Conservation (phyloP, 2,797 vertebrate species). For the Lepus townsendii region DNA sequence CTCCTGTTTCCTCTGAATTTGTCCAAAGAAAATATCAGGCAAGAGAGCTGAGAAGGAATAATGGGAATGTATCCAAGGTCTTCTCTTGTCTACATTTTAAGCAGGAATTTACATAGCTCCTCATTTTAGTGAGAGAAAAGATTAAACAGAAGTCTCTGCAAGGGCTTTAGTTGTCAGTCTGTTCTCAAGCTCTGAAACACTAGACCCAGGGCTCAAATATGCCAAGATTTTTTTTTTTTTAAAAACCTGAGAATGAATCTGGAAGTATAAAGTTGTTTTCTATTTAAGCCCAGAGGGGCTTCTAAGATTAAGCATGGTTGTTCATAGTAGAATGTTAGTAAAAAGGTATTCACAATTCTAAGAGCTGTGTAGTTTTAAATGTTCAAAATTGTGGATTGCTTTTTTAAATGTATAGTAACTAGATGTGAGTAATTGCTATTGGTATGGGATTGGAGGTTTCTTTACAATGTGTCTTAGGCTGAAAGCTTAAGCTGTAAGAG, state of each 20-base stretch:
- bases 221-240: slow-evolving; percentile 34
- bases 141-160: slow-evolving; percentile 58
- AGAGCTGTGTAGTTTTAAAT: slow-evolving; percentile 41
- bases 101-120: slow-evolving; percentile 56
- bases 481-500: background rate
- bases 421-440: background rate
- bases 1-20: slow-evolving; percentile 50
- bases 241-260: slow-evolving; percentile 45
- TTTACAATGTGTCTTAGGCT: background rate
- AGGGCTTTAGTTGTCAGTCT: slow-evolving; percentile 64
- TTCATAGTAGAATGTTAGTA: slow-evolving; percentile 44
- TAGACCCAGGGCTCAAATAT: slow-evolving; percentile 35
- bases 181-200: slow-evolving; percentile 26
- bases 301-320: slow-evolving; percentile 56
- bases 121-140: slow-evolving; percentile 63
- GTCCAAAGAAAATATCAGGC: slow-evolving; percentile 40
- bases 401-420: slow-evolving; percentile 42
- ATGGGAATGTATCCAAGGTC: slow-evolving; percentile 20
- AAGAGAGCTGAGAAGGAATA: slow-evolving; percentile 15
- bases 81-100: slow-evolving; percentile 63
- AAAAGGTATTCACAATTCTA: slow-evolving; percentile 43
- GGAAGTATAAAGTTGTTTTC: slow-evolving; percentile 60
- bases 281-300: slow-evolving; percentile 35
- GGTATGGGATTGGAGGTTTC: background rate
- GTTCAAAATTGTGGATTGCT: slow-evolving; percentile 41